Evolutionary conservation across 2,113 vertebrate species (phyloP).

Genomic region (Spea bombifrons): DNA sequence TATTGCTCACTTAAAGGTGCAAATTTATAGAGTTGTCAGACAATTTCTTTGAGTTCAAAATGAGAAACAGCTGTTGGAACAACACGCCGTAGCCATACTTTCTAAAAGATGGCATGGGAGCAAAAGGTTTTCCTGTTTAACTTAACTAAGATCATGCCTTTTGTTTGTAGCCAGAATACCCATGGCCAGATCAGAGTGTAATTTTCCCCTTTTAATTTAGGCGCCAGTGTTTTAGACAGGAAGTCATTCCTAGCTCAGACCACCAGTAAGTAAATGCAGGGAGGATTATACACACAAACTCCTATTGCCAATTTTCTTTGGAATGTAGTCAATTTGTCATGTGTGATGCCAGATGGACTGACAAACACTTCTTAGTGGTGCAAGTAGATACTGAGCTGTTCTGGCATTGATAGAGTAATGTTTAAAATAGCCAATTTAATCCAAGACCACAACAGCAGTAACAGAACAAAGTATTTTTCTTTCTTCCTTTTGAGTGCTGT

Average conservation of each 20-base stretch:
- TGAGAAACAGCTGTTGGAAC: constrained; percentile 54
- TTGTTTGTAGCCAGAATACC: constrained; percentile 65
- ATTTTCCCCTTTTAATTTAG: constrained; percentile 74
- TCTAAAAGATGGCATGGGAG: constrained; percentile 30
- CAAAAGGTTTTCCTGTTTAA: constrained; percentile 49
- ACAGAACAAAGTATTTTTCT: neutral
- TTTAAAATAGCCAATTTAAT: neutral
- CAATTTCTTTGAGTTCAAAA: constrained; percentile 58
- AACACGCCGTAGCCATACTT: constrained; percentile 46
- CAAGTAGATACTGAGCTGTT: constrained; percentile 55
- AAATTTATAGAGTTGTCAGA: constrained; percentile 52
- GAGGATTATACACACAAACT: constrained; percentile 64
- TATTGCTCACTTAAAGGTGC: constrained; percentile 52
- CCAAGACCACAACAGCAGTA: neutral
- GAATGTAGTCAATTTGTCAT: constrained; percentile 60
- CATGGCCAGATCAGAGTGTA: constrained; percentile 67
- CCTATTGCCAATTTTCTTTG: neutral
- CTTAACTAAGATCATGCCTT: constrained; percentile 51
- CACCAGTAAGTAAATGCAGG: constrained; percentile 66
- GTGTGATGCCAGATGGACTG: constrained; percentile 79
- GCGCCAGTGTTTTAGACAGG: constrained; percentile 68
- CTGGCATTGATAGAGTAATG: constrained; percentile 26
- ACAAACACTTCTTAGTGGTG: constrained; percentile 61
- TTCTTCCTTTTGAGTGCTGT: too few relatives aligned
- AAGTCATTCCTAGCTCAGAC: constrained; percentile 72